Evolutionary conservation across 1,140 invertebrate species (phyloP).

Genomic region (Pseudomyrmex pallidus): DNA sequence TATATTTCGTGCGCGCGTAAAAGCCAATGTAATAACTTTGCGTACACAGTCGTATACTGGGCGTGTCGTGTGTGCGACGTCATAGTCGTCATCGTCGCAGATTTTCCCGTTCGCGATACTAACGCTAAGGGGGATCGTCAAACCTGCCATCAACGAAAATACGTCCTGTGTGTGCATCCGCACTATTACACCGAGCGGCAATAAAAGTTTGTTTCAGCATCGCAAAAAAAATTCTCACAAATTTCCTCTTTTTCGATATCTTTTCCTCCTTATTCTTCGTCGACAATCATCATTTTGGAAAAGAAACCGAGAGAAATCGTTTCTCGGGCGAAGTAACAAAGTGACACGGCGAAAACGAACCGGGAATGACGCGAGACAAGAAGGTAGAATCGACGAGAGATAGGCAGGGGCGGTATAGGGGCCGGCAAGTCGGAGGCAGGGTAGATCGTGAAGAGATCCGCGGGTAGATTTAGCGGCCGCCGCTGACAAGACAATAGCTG

Average conservation of each 20-base stretch:
- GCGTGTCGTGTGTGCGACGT: neutral
- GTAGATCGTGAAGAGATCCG: conserved; percentile 81
- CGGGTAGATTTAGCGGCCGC: conserved; percentile 82
- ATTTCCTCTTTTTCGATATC: neutral
- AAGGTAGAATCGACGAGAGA: conserved; percentile 57
- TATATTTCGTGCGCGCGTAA: conserved; percentile 65
- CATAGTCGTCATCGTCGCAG: neutral
- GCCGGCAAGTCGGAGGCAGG: conserved; percentile 28
- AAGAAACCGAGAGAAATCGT: conserved; percentile 27
- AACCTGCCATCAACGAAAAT: conserved; percentile 49
- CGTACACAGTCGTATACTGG: conserved; percentile 6
- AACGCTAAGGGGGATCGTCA: conserved; percentile 46
- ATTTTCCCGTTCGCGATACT: neutral
- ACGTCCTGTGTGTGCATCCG: neutral
- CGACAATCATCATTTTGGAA: conserved; percentile 21
- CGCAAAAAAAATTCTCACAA: neutral
- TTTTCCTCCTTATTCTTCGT: neutral
- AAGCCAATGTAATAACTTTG: conserved; percentile 61
- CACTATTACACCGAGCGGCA: neutral
- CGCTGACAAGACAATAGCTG: conserved; percentile 83
- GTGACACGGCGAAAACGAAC: conserved; percentile 62
- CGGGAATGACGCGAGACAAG: conserved; percentile 54
- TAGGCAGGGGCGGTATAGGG: conserved; percentile 4
- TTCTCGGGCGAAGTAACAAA: conserved; percentile 54
- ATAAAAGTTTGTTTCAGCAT: conserved; percentile 44